Evolutionary conservation across 1,140 invertebrate species (phyloP), one percentile per base, ranked within the genome.

Genomic region (Holotrichia oblita): DNA sequence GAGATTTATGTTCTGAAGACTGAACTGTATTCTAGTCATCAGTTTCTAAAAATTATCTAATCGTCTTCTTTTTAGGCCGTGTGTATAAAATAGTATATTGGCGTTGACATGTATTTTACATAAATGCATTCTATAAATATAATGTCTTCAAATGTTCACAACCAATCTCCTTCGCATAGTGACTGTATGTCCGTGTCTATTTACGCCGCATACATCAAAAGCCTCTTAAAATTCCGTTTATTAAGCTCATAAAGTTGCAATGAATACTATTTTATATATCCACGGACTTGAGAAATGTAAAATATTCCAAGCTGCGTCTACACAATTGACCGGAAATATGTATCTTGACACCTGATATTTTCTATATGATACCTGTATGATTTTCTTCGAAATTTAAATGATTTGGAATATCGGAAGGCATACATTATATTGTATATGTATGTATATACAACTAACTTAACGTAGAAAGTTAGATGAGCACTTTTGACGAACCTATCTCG

Each of bases 1-100:
- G n/a, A n/a, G n/a, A n/a, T n/a, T n/a, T n/a, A n/a, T n/a, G n/a
- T n/a, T n/a, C n/a, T n/a, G n/a, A n/a, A n/a, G n/a, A n/a, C n/a
- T n/a, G n/a, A n/a, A n/a, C n/a, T n/a, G n/a, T n/a, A n/a, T n/a
- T n/a, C n/a, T n/a, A n/a, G n/a, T n/a, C n/a, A n/a, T n/a, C n/a
- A 34, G 48, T 17, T 55, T 55, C 6, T 55, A 55, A 55, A 55
- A 55, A n/a, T 17, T 17, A 14, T 55, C 14, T 17, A 17, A 17
- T 55, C 14, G 4, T 34, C 27, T 34, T 34, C 48, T 55, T 55
- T 55, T 55, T n/a, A 55, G n/a, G n/a, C n/a, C 17, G 17, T 14
- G 48, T n/a, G 48, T 55, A 55, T 55, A 55, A 55, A 55, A 55
- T 55, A 55, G 48, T 55, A 17, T 55, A 55, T 55, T 55, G 48